Evolutionary conservation across 2,797 vertebrate species (phyloP).

Genomic region (Sebastes glaucus): DNA sequence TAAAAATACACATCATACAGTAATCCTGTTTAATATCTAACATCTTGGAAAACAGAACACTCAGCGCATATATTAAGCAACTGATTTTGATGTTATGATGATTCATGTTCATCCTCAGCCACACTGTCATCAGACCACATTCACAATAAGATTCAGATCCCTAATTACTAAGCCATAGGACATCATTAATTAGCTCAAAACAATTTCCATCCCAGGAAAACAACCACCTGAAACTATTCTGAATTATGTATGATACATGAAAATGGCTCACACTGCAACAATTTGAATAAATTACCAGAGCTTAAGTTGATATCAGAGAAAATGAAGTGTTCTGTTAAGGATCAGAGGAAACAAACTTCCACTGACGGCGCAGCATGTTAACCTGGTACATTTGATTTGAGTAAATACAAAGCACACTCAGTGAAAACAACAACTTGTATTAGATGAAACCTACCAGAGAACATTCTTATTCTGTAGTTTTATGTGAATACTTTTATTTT

Average conservation of each 20-base stretch:
- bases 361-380: not conserved
- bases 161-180: conserved; percentile 63
- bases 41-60: conserved; percentile 3
- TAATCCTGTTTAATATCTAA: not conserved
- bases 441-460: not conserved
- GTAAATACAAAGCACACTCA: not conserved
- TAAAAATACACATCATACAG: not conserved
- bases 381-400: conserved; percentile 6
- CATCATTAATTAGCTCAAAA: conserved; percentile 71
- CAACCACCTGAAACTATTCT: conserved; percentile 71
- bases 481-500: not conserved
- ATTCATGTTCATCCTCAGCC: conserved; percentile 20
- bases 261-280: conserved; percentile 48
- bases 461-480: not conserved
- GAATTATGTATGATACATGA: conserved; percentile 72
- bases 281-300: conserved; percentile 56
- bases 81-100: conserved; percentile 20
- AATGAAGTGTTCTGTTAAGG: conserved; percentile 29
- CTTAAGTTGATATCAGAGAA: conserved; percentile 43
- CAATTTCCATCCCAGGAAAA: conserved; percentile 60
- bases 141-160: conserved; percentile 54
- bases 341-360: conserved; percentile 19
- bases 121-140: conserved; percentile 32
- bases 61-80: not conserved
- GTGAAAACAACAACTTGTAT: not conserved